A percentile compares a stretch with the other conserved stretches of the same genome.
Conservation (phyloP, 2,113 vertebrate species). For the Syngnathus typhle region DNA sequence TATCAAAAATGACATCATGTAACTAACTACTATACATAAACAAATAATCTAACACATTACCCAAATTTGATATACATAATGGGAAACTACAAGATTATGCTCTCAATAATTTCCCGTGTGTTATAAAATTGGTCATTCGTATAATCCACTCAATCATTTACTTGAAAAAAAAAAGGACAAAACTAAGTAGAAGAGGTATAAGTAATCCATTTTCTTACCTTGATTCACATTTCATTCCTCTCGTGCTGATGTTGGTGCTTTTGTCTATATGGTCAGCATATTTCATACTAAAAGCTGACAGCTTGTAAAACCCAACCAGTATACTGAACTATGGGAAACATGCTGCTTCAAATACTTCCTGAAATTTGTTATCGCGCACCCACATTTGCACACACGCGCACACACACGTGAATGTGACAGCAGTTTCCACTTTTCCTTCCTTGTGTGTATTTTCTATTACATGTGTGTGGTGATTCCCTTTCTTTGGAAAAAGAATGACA, state of each 20-base stretch:
- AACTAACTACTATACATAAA: no score
- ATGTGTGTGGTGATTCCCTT: neutral
- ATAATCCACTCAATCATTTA: neutral
- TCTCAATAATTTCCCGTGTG: neutral
- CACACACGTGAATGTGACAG: neutral
- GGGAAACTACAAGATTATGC: no score
- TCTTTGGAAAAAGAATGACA: neutral
- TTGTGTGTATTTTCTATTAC: conserved; percentile 1
- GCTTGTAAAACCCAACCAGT: conserved; percentile 8
- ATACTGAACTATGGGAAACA: conserved; percentile 9
- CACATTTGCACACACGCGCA: neutral
- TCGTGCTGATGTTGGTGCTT: neutral
- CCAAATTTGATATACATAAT: no score
- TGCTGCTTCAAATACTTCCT: conserved; percentile 32
- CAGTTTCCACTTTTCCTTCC: conserved; percentile 26
- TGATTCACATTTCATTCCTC: neutral
- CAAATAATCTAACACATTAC: no score
- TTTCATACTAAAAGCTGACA: neutral
- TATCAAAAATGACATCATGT: no score
- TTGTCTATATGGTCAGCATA: neutral
- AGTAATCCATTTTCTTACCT: conserved; percentile 2
- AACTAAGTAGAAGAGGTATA: neutral
- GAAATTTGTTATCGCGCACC: conserved; percentile 28
- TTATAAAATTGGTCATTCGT: neutral
- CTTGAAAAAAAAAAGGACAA: neutral